Conservation (phyloP, 1,140 invertebrate genomes). For the Plectrocnemia conspersa region DNA sequence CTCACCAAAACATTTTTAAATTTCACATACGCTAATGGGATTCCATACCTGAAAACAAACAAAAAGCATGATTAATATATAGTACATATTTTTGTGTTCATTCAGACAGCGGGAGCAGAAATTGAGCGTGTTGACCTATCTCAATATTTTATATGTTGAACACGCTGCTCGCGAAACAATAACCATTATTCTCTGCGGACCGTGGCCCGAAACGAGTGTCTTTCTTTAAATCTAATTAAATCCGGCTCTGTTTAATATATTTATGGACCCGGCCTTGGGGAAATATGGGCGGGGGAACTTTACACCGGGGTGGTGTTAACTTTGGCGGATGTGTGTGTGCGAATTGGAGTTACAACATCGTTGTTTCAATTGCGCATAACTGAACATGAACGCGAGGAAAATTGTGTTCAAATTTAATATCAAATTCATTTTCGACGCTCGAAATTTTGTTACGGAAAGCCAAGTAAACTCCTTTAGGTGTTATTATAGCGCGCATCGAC, state of each 20-base stretch:
- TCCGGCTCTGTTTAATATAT: background rate
- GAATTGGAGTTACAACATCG: too few species aligned
- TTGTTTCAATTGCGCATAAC: too few species aligned
- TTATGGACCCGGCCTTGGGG: background rate
- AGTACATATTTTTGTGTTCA: background rate
- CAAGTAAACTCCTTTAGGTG: too few species aligned
- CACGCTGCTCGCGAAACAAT: background rate
- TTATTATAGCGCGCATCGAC: too few species aligned
- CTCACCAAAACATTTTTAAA: too few species aligned
- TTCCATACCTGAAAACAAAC: conserved; percentile 8
- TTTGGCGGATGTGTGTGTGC: too few species aligned
- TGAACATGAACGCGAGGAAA: too few species aligned
- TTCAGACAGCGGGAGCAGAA: background rate
- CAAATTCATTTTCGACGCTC: too few species aligned
- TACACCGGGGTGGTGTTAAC: too few species aligned
- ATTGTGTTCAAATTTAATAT: too few species aligned
- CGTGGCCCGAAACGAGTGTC: background rate
- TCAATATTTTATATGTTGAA: background rate
- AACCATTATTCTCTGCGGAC: background rate
- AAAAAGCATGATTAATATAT: background rate
- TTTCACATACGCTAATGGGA: too few species aligned
- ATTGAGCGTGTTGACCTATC: background rate
- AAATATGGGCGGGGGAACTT: background rate
- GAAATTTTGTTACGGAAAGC: too few species aligned
- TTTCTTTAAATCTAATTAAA: conserved; percentile 7